Conservation (phyloP, 2,888 invertebrate species). For the Copidosoma aretas region DNA sequence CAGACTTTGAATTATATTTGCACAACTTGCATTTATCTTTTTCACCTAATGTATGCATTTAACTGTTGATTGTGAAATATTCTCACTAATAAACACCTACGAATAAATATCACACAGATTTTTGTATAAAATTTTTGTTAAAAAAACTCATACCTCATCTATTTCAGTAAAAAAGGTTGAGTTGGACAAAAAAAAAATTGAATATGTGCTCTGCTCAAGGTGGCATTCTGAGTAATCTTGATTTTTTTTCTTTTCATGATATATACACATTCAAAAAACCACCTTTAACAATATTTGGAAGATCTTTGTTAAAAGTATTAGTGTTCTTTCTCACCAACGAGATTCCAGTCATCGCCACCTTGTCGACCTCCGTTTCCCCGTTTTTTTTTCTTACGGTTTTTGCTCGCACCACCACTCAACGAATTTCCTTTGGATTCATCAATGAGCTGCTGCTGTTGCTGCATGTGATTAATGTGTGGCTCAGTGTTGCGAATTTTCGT, state of each 20-base stretch:
- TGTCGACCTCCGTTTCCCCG: slow-evolving; percentile 56
- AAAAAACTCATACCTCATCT: slow-evolving; percentile 13
- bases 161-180: slow-evolving; percentile 13
- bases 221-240: slow-evolving; percentile 10
- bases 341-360: slow-evolving; percentile 62
- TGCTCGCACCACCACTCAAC: slow-evolving; percentile 48
- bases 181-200: slow-evolving; percentile 21
- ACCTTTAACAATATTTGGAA: slow-evolving; percentile 33
- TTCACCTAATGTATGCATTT: not conserved
- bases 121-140: not conserved
- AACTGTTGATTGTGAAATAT: not conserved
- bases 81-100: slow-evolving; percentile 11
- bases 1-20: slow-evolving; percentile 11
- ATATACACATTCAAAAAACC: slow-evolving; percentile 20
- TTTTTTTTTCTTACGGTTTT: slow-evolving; percentile 59
- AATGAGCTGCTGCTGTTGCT: slow-evolving; percentile 20
- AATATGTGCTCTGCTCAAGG: slow-evolving; percentile 7
- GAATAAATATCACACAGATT: slow-evolving; percentile 24
- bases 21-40: slow-evolving; percentile 10
- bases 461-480: slow-evolving; percentile 10
- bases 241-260: slow-evolving; percentile 2
- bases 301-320: slow-evolving; percentile 42
- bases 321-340: slow-evolving; percentile 62
- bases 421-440: slow-evolving; percentile 41
- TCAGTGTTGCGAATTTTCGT: slow-evolving; percentile 55